phyloP scores from a whole-genome alignment of 1,140 invertebrate species.

The Octopus bimaculoides region DNA sequence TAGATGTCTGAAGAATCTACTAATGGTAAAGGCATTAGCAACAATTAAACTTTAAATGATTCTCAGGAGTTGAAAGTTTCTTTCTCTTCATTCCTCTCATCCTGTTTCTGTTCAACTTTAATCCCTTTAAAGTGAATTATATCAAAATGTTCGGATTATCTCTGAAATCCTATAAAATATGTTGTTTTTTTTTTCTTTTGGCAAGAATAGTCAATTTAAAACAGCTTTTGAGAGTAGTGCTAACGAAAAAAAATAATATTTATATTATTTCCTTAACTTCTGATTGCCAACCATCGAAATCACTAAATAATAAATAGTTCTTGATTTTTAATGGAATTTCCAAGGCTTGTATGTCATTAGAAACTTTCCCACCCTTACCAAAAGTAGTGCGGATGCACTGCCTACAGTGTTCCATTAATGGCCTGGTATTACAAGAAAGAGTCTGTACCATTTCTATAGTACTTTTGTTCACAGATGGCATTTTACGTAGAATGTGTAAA shows the following conservation, averaged over 20 bases:
- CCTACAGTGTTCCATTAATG: conserved; percentile 38
- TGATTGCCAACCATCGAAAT: conserved; percentile 23
- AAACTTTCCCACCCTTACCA: conserved; percentile 20
- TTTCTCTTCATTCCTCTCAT: too few species aligned
- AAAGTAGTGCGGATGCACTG: conserved; percentile 28
- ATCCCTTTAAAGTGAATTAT: too few species aligned
- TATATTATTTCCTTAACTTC: too few species aligned
- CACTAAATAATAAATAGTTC: conserved; percentile 37
- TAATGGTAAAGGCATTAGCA: too few species aligned
- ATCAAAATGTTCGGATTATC: too few species aligned
- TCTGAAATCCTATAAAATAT: too few species aligned
- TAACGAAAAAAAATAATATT: not conserved
- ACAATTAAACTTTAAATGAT: too few species aligned
- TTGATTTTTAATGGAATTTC: conserved; percentile 36
- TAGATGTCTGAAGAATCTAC: too few species aligned
- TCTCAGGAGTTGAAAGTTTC: too few species aligned
- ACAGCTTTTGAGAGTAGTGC: not conserved
- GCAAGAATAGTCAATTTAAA: not conserved
- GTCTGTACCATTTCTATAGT: conserved; percentile 24
- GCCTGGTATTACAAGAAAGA: conserved; percentile 25
- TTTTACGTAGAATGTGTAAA: conserved; percentile 19
- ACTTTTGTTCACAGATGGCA: conserved; percentile 20
- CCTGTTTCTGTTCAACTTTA: too few species aligned
- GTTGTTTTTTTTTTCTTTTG: too few species aligned
- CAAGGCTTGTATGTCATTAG: conserved; percentile 31